Evolutionary conservation across 2,797 vertebrate species (phyloP).

Genomic region (Heterohyrax brucei): DNA sequence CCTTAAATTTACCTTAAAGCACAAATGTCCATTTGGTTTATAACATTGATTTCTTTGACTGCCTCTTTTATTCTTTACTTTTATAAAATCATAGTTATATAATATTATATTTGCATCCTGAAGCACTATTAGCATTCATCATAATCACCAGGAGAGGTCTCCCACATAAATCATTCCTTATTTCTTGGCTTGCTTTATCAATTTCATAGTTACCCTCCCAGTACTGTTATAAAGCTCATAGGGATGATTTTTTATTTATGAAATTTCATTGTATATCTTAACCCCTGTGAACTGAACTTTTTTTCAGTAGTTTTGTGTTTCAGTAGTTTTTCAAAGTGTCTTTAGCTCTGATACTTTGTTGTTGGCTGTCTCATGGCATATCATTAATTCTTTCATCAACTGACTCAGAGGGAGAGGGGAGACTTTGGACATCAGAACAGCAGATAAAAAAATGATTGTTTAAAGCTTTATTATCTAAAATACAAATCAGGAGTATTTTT

Average conservation of each 20-base stretch:
- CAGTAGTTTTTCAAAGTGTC: neutral
- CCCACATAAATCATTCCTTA: neutral
- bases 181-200: slow-evolving; percentile 43
- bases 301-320: neutral
- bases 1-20: slow-evolving; percentile 60
- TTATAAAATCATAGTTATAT: neutral
- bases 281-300: neutral
- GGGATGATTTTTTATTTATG: slow-evolving; percentile 47
- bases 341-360: neutral
- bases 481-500: slow-evolving; percentile 3
- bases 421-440: neutral
- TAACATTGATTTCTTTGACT: neutral
- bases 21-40: neutral
- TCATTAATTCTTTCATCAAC: slow-evolving; percentile 3
- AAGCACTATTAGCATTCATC: slow-evolving; percentile 41
- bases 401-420: neutral
- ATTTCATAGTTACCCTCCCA: neutral
- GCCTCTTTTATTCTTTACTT: slow-evolving; percentile 11
- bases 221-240: neutral
- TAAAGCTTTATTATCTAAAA: neutral
- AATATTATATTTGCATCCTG: neutral
- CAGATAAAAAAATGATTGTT: neutral
- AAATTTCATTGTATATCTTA: slow-evolving; percentile 60
- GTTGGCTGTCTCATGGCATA: neutral
- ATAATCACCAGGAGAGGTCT: slow-evolving; percentile 4